Evolutionary conservation across 2,113 vertebrate species (phyloP).

Genomic region (Psilopsiagon aymara): DNA sequence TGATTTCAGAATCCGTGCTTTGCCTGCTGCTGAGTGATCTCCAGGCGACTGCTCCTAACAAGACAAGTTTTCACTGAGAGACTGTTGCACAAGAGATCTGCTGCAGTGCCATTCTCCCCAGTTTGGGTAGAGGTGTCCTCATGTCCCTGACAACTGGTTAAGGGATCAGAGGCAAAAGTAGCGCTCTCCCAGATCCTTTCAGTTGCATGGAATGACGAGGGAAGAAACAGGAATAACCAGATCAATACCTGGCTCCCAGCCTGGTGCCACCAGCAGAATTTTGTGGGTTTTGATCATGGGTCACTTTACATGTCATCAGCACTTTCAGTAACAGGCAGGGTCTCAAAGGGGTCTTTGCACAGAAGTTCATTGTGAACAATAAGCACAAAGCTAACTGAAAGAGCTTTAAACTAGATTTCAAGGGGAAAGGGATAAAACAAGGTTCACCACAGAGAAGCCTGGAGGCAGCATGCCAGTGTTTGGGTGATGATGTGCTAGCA

Average conservation of each 20-base stretch:
- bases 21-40: neutral
- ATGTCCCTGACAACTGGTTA: neutral
- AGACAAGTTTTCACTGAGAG: neutral
- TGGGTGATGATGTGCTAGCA: neutral
- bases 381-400: neutral
- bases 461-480: neutral
- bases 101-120: neutral
- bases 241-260: neutral
- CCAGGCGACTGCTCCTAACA: neutral
- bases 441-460: neutral
- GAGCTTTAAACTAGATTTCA: neutral
- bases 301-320: neutral
- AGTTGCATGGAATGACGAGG: neutral
- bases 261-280: neutral
- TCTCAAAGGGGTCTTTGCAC: neutral
- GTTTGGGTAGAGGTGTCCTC: neutral
- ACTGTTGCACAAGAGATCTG: neutral
- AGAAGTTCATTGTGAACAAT: neutral
- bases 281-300: neutral
- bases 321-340: neutral
- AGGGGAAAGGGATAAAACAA: neutral
- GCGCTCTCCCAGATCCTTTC: rapidly evolving
- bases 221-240: neutral
- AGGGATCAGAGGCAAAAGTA: neutral
- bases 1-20: neutral